phyloP scores from a whole-genome alignment of 2,113 vertebrate genomes.

The Xiphorhynchus elegans region DNA sequence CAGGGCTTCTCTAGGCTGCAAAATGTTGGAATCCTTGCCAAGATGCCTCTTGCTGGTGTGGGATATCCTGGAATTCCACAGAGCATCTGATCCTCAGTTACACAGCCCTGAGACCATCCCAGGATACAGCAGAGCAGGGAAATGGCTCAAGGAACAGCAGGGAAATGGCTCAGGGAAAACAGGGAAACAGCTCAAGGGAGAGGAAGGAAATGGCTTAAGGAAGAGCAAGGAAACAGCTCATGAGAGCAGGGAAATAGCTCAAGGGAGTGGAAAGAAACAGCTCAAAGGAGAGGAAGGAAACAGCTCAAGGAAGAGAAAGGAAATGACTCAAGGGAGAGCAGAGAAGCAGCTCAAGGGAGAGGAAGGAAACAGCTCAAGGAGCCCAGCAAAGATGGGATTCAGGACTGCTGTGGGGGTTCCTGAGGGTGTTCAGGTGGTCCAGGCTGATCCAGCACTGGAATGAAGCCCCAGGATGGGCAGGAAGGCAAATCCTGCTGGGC shows the following conservation, averaged over 20 bases:
- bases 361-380: accelerated
- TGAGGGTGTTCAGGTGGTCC: background rate
- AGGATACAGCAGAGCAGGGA: background rate
- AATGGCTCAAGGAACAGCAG: background rate
- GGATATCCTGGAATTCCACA: background rate
- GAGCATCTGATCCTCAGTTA: background rate
- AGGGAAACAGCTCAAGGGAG: background rate
- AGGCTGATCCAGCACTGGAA: background rate
- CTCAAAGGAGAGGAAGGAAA: background rate
- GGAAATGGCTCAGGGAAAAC: background rate
- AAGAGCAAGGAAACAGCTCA: accelerated
- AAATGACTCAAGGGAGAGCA: accelerated
- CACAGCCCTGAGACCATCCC: background rate
- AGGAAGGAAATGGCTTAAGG: background rate
- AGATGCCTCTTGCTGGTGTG: background rate
- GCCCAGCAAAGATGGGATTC: background rate
- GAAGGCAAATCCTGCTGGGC: background rate
- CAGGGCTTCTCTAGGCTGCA: background rate
- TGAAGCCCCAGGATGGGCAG: accelerated
- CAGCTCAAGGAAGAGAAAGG: accelerated
- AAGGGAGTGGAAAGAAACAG: accelerated
- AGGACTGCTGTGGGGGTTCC: accelerated
- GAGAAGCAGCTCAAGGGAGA: background rate
- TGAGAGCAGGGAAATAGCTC: background rate
- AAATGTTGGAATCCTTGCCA: background rate